Evolutionary conservation across 2,113 vertebrate genomes (phyloP).

Genomic region (Acanthochromis polyacanthus): DNA sequence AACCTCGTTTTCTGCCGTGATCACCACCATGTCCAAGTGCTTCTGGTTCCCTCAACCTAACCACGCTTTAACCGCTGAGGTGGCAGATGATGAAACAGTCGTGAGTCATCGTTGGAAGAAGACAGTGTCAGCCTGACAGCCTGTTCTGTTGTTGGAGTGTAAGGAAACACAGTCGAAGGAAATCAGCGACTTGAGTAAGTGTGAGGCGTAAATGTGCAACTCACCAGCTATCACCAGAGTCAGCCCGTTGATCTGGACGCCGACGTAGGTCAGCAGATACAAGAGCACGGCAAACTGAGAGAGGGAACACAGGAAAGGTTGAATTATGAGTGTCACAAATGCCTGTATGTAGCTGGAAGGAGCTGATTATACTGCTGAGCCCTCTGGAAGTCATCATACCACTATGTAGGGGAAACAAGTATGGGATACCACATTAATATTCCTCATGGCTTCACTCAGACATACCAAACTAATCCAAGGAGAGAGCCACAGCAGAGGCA

Average conservation of each 20-base stretch:
- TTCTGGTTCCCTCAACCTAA: not conserved
- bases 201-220: slow-evolving; percentile 10
- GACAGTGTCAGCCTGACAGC: not conserved
- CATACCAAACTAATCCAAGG: too few species aligned
- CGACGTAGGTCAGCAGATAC: slow-evolving; percentile 91
- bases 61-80: not conserved
- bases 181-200: not conserved
- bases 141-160: not conserved
- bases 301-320: slow-evolving; percentile 18
- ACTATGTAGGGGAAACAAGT: too few species aligned
- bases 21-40: not conserved
- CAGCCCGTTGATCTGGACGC: slow-evolving; percentile 88
- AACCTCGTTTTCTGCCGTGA: not conserved
- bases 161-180: not conserved
- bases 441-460: too few species aligned
- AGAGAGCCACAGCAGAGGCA: too few species aligned
- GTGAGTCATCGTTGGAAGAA: not conserved
- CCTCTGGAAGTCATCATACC: not conserved
- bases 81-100: not conserved
- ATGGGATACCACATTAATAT: too few species aligned
- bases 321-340: not conserved
- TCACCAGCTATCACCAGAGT: slow-evolving; percentile 91
- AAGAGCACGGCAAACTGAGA: slow-evolving; percentile 89
- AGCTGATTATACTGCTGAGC: not conserved
- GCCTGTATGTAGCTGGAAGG: not conserved